phyloP scores from a whole-genome alignment of 64 coral and sea anemone species.

The Dendrophyllia cribrosa region DNA sequence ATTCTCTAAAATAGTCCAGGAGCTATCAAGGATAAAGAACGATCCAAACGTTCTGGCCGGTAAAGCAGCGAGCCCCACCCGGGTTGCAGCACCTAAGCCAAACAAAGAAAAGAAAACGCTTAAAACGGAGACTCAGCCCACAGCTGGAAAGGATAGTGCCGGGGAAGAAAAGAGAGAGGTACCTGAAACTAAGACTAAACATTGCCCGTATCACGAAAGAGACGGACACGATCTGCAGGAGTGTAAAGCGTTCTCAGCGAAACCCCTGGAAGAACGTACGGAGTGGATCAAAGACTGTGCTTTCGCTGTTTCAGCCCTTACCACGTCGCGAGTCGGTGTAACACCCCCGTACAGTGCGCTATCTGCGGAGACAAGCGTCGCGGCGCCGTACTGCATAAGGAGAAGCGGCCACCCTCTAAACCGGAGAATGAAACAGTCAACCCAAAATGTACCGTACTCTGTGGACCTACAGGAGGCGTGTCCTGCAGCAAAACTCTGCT shows the following conservation, averaged over 20 bases:
- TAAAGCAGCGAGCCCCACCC: no score
- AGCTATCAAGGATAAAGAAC: no score
- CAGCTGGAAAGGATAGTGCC: not conserved
- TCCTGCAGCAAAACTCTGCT: constrained; percentile 61
- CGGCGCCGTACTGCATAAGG: constrained; percentile 65
- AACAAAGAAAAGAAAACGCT: no score
- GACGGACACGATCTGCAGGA: constrained; percentile 50
- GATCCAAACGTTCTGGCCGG: no score
- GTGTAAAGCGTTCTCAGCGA: constrained; percentile 58
- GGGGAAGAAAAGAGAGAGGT: not conserved
- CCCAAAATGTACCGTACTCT: constrained; percentile 46
- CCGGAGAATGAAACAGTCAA: constrained; percentile 19
- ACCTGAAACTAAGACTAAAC: constrained; percentile 14
- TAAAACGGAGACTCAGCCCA: not conserved
- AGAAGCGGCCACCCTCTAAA: not conserved
- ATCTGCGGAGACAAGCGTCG: constrained; percentile 55
- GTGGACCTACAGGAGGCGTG: constrained; percentile 24
- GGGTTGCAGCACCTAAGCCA: no score
- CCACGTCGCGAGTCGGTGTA: constrained; percentile 46
- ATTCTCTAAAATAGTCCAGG: no score
- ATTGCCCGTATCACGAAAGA: constrained; percentile 64
- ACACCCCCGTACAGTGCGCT: constrained; percentile 5
- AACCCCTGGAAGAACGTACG: constrained; percentile 43
- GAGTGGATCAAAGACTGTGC: constrained; percentile 16
- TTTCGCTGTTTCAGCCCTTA: constrained; percentile 48